Percentiles rank a stretch among this genome's conserved stretches.
phyloP scores from a whole-genome alignment of 2,113 vertebrate species.

The Xiphias gladius region DNA sequence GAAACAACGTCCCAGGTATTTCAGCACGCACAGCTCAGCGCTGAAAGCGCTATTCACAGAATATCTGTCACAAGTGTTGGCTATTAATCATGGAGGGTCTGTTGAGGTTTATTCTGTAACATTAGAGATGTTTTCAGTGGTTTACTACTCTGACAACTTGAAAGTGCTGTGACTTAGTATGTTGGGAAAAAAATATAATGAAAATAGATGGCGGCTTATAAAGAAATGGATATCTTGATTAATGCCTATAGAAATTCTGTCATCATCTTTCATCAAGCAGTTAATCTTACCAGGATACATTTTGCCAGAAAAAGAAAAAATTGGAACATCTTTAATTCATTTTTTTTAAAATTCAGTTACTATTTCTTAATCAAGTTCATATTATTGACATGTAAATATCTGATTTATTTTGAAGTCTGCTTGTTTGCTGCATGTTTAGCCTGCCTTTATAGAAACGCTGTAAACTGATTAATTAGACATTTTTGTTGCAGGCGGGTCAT shows the following conservation, averaged over 20 bases:
- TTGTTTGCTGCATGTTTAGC: background rate
- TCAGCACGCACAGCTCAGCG: slow-evolving; percentile 47
- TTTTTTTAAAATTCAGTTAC: background rate
- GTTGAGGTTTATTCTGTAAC: slow-evolving; percentile 51
- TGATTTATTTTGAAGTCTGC: background rate
- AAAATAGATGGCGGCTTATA: slow-evolving; percentile 20
- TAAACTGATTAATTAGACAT: slow-evolving; percentile 21
- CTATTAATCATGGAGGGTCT: slow-evolving; percentile 65
- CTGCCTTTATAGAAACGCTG: background rate
- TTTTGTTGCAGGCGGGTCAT: slow-evolving; percentile 29
- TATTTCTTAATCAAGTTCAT: background rate
- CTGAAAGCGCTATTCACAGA: slow-evolving; percentile 69
- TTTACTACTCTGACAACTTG: slow-evolving; percentile 11
- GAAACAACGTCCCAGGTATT: slow-evolving; percentile 51
- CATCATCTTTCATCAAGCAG: background rate
- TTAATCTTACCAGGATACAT: background rate
- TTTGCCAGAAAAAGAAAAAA: background rate
- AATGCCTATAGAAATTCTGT: slow-evolving; percentile 16
- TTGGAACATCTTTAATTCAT: background rate
- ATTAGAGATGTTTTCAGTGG: slow-evolving; percentile 47
- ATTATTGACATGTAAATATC: background rate
- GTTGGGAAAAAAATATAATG: slow-evolving; percentile 4
- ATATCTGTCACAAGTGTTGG: slow-evolving; percentile 60
- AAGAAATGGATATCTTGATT: slow-evolving; percentile 9
- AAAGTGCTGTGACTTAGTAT: slow-evolving; percentile 31